Base-by-base conservation (phyloP, 1,140 invertebrate species). In the Arion vulgaris region DNA sequence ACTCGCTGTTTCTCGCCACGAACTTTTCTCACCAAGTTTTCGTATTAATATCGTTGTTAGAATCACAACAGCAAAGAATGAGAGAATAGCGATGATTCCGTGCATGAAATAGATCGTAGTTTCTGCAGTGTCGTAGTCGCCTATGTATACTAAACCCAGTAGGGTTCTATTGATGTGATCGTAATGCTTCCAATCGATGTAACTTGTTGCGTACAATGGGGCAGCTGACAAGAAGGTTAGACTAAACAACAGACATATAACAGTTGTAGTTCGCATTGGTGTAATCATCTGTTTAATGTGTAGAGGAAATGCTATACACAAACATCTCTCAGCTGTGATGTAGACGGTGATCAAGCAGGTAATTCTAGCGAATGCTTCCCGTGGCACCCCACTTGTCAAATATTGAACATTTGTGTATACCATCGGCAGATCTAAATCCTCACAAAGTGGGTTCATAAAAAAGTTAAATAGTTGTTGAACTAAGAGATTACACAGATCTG, bases 241-340 rank as follows among this genome's bases (percentile, higher is more conserved):
- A 15, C 11, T 74, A 17, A n/a, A 39, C 1, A 74, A 2, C 41
- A 19, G 15, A 11, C 5, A 7, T 15, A 74, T 49, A 17, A 49
- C 45, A 9, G 23, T 11, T 4, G 23, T 11, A 15, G 38, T 49
- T 74, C 72, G 4, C n/a, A 11, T 74, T 11, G 39, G 38, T 5
- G 72, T 74, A 7, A 74, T 45, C 23, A 74, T 74, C 17, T 28
- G 11, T 51, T 74, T 74, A n/a, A 74, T 51, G 7, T 41, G 11
- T n/a, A 51, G 28, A 28, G 45, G 72, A 51, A 71, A 71, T 1
- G 26, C 32, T 17, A 71, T 71, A 36, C 68, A 71, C 68, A 71
- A 28, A 71, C 68, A 71, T 34, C 68, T 34, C 36, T 71, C 68
- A 5, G 68, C 68, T 36, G 68, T 71, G 32, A 71, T 71, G 23